phyloP scores from a whole-genome alignment of 2,888 invertebrate species.

The Spilosoma lubricipeda region DNA sequence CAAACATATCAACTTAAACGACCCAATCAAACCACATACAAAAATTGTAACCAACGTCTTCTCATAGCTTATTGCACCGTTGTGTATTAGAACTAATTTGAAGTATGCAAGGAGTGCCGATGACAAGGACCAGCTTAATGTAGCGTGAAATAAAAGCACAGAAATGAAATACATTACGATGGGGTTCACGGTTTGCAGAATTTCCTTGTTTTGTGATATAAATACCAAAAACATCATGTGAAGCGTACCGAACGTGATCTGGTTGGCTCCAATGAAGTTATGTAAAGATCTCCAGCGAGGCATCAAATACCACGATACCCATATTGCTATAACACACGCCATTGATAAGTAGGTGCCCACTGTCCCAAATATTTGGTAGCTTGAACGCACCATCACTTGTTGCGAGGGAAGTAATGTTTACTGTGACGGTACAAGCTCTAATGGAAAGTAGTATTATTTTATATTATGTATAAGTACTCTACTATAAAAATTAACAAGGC shows the following conservation, averaged over 20 bases:
- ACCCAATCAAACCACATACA: slow-evolving; percentile 21
- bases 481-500: background rate
- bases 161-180: background rate
- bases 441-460: background rate
- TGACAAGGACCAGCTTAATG: slow-evolving; percentile 42
- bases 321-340: slow-evolving; percentile 27
- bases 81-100: slow-evolving; percentile 41
- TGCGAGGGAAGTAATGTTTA: background rate
- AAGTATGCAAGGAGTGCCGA: slow-evolving; percentile 44
- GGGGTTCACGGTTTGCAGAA: background rate
- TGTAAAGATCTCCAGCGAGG: slow-evolving; percentile 53
- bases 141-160: slow-evolving; percentile 22
- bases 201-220: background rate
- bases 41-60: slow-evolving; percentile 38
- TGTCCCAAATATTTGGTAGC: background rate
- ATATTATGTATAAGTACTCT: background rate
- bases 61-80: slow-evolving; percentile 32
- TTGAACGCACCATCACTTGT: background rate
- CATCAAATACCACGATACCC: slow-evolving; percentile 47
- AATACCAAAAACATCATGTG: slow-evolving; percentile 25
- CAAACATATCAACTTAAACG: slow-evolving; percentile 11
- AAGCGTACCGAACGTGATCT: slow-evolving; percentile 44
- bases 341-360: slow-evolving; percentile 22
- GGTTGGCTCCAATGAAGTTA: slow-evolving; percentile 47
- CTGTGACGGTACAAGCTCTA: background rate